Evolutionary conservation across 2,888 invertebrate species (phyloP), one percentile per base, ranked within the genome.

Genomic region (Patella depressa): DNA sequence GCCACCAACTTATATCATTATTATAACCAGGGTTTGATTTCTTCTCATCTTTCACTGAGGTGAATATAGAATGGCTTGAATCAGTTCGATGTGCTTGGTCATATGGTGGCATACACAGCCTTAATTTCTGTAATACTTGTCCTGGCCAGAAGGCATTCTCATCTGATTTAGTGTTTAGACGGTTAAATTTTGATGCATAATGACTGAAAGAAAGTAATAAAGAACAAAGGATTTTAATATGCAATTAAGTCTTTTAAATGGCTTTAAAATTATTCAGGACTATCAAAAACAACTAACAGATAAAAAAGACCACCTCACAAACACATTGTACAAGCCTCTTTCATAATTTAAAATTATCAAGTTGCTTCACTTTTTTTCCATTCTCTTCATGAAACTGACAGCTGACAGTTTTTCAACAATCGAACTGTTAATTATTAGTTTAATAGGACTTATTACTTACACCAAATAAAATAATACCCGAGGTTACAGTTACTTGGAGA

Each of bases 61-160:
- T 79, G 80, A 88, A 89, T 2, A 89, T 57, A 15, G 88, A 79
- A 71, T 77, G 75, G 29, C 73, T 75, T 0, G 72, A 75, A 53
- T 86, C 82, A 15, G 72, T 54, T 9, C 79, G 79, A 17, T 77
- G 76, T 4, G 24, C 15, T 53, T 79, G 72, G 74, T 85, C 82
- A 71, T 85, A 85, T 7, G 86, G 83, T 9, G 87, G 87, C 86
- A 90, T 87, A 77, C 85, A 88, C 7, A 90, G 81, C 17, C 87
- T 81, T 9, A 91, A 72, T 79, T 90, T 90, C 80, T 90, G 86
- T 75, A 90, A 83, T 65, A 91, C 81, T 65, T 88, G 87, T 3
- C 90, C 90, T 2, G 91, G 90, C 91, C 91, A 91, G 82, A 88
- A 90, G 2, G 85, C 87, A 71, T 88, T 87, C 45, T 72, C 53